Evolutionary conservation across 2,113 vertebrate genomes (phyloP).

Genomic region (Mellivora capensis): DNA sequence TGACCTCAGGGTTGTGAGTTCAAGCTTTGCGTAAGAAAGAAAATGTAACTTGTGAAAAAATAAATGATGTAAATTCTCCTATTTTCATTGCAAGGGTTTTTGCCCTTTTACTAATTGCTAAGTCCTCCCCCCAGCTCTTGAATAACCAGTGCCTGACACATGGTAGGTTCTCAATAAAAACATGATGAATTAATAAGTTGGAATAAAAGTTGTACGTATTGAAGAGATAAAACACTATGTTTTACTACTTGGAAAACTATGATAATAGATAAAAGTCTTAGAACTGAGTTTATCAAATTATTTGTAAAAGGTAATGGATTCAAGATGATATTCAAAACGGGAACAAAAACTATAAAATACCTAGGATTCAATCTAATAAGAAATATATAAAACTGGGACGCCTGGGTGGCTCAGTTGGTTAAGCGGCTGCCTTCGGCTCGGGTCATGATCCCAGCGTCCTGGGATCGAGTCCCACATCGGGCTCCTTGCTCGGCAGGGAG

Average conservation of each 20-base stretch:
- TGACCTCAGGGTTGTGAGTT: neutral
- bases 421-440: too few relatives aligned
- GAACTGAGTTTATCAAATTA: neutral
- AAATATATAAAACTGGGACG: too few relatives aligned
- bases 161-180: neutral
- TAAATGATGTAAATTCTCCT: neutral
- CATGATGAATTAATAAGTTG: neutral
- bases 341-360: constrained; percentile 1
- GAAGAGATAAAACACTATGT: neutral
- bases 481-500: too few relatives aligned
- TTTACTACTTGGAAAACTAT: neutral
- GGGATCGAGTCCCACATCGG: too few relatives aligned
- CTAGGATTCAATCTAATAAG: neutral
- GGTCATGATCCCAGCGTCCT: too few relatives aligned
- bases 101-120: neutral
- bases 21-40: neutral
- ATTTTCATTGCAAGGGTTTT: neutral
- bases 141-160: neutral
- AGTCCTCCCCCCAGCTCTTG: neutral
- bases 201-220: neutral
- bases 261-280: neutral
- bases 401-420: too few relatives aligned
- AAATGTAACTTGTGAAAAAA: neutral
- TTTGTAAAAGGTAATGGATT: neutral
- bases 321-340: neutral